Conservation (phyloP, 2,888 invertebrate species). For the Hypercompe scribonia region DNA sequence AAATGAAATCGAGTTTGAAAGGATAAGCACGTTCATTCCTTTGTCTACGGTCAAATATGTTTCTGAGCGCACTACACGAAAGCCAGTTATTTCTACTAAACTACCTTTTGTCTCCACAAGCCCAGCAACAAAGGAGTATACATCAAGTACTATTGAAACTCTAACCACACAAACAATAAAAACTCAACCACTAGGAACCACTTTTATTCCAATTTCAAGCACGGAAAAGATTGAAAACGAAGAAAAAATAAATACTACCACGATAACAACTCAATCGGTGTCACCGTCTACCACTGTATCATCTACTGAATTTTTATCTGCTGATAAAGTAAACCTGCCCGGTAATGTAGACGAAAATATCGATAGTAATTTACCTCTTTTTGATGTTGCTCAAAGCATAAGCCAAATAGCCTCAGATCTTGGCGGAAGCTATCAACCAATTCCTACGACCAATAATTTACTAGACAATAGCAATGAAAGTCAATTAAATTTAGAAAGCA, state of each 20-base stretch:
- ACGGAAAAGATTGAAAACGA: conserved; percentile 53
- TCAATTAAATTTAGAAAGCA: conserved; percentile 72
- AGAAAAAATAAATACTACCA: conserved; percentile 72
- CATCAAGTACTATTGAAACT: conserved; percentile 34
- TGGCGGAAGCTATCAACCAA: conserved; percentile 70
- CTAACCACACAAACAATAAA: conserved; percentile 32
- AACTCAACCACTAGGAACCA: conserved; percentile 31
- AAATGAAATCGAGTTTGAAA: conserved; percentile 61
- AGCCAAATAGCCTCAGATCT: conserved; percentile 84
- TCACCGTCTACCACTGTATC: conserved; percentile 75
- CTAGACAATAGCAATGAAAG: conserved; percentile 67
- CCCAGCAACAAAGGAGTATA: conserved; percentile 48
- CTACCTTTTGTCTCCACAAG: conserved; percentile 35
- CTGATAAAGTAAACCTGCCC: conserved; percentile 49
- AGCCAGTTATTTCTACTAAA: conserved; percentile 55
- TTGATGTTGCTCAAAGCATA: conserved; percentile 82
- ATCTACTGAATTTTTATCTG: conserved; percentile 67
- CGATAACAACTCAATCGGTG: conserved; percentile 80
- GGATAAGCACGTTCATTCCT: conserved; percentile 73
- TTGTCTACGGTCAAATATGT: conserved; percentile 68
- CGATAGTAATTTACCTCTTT: conserved; percentile 61
- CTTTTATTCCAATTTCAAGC: conserved; percentile 47
- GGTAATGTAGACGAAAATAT: conserved; percentile 31
- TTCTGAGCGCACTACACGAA: conserved; percentile 64
- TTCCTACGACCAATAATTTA: conserved; percentile 72